Base-by-base conservation (phyloP, 2,888 invertebrate genomes). In the Zygogramma bicolorata region DNA sequence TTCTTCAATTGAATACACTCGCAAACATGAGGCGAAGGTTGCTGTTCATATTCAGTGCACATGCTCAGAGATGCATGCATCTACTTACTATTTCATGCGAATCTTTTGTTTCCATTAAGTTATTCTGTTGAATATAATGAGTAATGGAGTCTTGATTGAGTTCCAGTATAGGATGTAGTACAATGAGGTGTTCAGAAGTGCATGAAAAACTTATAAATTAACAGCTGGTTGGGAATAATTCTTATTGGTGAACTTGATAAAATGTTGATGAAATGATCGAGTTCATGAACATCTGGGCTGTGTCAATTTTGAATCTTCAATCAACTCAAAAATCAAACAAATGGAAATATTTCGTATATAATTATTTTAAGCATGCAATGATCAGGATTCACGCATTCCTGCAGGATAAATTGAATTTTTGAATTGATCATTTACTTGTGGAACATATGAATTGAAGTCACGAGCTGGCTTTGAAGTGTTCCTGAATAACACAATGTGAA, bases 11-110 rank as follows among this genome's bases (percentile, higher is more conserved):
- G 34, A 38, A 38, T 70, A 70, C 46, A 46, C 46, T 20, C 46
- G 46, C 46, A 46, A 65, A 65, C 65, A 65, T 15, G 53, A 65
- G 70, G 65, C 70, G 70, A 65, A 70, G 70, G 70, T 53, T 27
- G 27, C 29, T 70, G 49, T 70, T 70, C 65, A 38, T 53, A 70
- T 65, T 31, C 65, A 65, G 20, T 70, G 65, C 65, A 61, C 65
- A 70, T 65, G 70, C 65, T 38, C 59, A 58, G 59, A 70, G 65
- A 70, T 65, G 70, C 70, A 65, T 70, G 70, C 42, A 59, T 25
- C 53, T 15, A 25, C 53, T 53, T 6, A 25, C 53, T 53, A n/a
- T 25, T 53, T 27, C 53, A 53, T 53, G 53, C 27, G 53, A 53
- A 27, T 53, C 53, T 53, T 53, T 53, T 53, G 46, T 46, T 53